phyloP scores from a whole-genome alignment of 2,113 vertebrate species.

The Plectropomus leopardus region DNA sequence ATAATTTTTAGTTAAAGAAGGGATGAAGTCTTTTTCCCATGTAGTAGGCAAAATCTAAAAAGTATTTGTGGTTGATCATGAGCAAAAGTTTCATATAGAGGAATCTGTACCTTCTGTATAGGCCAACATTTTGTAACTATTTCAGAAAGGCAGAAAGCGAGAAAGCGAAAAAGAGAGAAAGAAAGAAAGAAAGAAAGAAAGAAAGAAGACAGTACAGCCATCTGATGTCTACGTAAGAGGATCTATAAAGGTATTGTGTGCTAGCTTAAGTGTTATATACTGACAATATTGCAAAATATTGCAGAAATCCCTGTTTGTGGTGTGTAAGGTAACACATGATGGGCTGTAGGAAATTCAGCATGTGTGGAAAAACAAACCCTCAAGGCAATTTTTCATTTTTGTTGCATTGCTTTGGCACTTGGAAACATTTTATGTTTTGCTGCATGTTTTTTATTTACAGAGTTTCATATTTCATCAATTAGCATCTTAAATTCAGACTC shows the following conservation, averaged over 20 bases:
- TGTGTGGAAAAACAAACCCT: neutral
- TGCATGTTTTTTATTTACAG: neutral
- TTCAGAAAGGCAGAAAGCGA: no score
- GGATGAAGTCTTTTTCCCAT: slow-evolving; percentile 33
- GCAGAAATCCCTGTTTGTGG: slow-evolving; percentile 45
- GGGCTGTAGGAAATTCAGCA: neutral
- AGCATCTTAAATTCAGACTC: neutral
- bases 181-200: slow-evolving; percentile 3
- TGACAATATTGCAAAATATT: slow-evolving; percentile 72
- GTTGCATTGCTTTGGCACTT: slow-evolving; percentile 9
- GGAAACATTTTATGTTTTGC: neutral
- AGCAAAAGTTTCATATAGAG: slow-evolving; percentile 43
- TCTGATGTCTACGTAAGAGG: slow-evolving; percentile 47
- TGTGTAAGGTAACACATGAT: neutral
- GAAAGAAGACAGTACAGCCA: neutral
- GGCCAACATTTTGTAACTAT: neutral
- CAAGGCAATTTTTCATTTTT: neutral
- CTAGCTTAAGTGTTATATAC: slow-evolving; percentile 63
- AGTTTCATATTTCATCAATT: neutral
- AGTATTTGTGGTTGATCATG: slow-evolving; percentile 21
- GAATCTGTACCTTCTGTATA: neutral
- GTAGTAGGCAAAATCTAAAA: slow-evolving; percentile 47
- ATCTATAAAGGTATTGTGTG: slow-evolving; percentile 60
- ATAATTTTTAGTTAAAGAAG: slow-evolving; percentile 59
- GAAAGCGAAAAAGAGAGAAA: slow-evolving; percentile 23